Conservation (phyloP, 2,113 vertebrate species). For the Macaca fascicularis region DNA sequence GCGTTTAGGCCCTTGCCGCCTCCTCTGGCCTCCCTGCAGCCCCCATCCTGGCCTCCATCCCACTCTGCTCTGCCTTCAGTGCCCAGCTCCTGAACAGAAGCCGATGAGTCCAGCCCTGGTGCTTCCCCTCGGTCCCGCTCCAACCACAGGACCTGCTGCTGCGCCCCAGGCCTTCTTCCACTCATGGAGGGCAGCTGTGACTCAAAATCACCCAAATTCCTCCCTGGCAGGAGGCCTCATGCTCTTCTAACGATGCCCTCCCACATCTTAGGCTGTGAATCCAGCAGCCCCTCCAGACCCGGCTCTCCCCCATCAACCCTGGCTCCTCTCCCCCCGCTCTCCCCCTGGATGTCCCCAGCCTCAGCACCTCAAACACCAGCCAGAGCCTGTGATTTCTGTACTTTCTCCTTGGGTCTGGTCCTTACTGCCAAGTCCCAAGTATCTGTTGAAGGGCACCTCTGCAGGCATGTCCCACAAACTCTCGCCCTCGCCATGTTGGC, state of each 20-base stretch:
- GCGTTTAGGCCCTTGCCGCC: no score
- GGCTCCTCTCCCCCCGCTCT: rapidly evolving
- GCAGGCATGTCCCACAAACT: not conserved
- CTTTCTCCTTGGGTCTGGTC: not conserved
- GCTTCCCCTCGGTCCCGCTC: not conserved
- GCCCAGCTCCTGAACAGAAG: not conserved
- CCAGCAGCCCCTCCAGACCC: not conserved
- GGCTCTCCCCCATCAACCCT: not conserved
- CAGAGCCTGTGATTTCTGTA: not conserved
- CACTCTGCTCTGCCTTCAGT: not conserved
- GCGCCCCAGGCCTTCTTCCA: not conserved
- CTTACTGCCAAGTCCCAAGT: not conserved
- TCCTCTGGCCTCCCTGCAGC: not conserved
- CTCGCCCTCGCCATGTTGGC: no score
- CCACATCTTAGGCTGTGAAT: not conserved
- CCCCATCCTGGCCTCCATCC: not conserved
- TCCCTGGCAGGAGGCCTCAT: not conserved
- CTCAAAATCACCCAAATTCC: not conserved
- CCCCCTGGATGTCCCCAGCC: not conserved
- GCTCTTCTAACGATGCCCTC: not conserved
- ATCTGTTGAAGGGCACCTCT: not conserved
- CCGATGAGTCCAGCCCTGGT: not conserved
- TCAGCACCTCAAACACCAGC: not conserved
- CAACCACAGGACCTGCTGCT: not conserved
- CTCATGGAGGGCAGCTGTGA: not conserved